Percentiles rank a stretch among this genome's conserved stretches.
These are phyloP conservation scores for Clytia hemisphaerica DNA, from an alignment of 30 jellyfish, hydroid and myxozoan species.

Conservation along the genomic window DNA sequence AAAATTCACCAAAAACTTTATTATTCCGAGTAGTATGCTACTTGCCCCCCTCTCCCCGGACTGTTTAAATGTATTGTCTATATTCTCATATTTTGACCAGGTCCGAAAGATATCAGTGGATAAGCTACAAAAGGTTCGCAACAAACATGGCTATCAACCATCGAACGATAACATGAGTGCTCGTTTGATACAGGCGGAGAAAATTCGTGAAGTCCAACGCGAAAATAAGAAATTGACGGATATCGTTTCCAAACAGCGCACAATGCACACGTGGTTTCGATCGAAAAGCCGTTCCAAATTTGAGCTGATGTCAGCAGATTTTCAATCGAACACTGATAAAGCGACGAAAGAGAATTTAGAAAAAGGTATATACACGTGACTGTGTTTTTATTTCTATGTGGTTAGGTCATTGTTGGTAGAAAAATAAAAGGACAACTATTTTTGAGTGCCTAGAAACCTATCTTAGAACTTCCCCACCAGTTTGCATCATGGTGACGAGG, in stretches of 20 bases:
- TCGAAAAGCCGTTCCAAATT: background rate
- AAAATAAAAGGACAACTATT: too few relatives aligned
- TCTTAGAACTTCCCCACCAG: too few relatives aligned
- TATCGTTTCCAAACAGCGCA: background rate
- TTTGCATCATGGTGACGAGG: too few relatives aligned
- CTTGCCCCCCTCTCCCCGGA: too few relatives aligned
- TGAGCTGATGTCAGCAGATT: background rate
- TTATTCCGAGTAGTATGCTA: too few relatives aligned
- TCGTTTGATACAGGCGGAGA: conserved; percentile 63
- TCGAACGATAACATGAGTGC: conserved; percentile 45
- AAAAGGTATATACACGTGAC: too few relatives aligned
- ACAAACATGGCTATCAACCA: conserved; percentile 39
- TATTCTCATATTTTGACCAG: too few relatives aligned
- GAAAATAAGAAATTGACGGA: conserved; percentile 49
- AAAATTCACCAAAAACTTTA: too few relatives aligned
- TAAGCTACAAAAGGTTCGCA: conserved; percentile 52
- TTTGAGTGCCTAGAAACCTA: too few relatives aligned
- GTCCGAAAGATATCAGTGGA: conserved; percentile 70
- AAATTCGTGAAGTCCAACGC: conserved; percentile 66
- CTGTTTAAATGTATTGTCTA: too few relatives aligned
- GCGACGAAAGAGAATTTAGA: conserved; percentile 48
- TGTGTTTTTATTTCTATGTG: too few relatives aligned
- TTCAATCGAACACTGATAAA: background rate
- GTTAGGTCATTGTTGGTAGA: too few relatives aligned
- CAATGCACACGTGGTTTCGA: conserved; percentile 1